Evolutionary conservation across 2,113 vertebrate genomes (phyloP), one percentile per base, ranked within the genome.

Genomic region (Dendropsophus ebraccatus): DNA sequence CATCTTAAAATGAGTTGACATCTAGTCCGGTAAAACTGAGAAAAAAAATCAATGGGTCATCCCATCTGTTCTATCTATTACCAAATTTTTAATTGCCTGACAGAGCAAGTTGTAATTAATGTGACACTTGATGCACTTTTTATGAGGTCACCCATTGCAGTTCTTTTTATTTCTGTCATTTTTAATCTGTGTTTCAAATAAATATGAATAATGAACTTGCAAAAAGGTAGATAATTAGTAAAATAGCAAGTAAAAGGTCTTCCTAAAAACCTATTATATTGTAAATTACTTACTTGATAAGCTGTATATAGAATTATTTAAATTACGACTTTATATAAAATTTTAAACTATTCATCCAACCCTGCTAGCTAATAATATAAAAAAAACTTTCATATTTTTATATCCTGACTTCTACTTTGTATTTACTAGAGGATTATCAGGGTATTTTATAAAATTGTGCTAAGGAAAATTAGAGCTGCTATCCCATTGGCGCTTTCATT

Each of bases 21-120:
- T 75, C 35, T 30, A 75, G 70, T 58, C 54, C 23, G 25, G n/a
- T 75, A 47, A 75, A 84, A 84, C 11, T 47, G 16, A 32, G 47
- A 56, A 60, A 32, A 73, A 58, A 49, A 47, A 60, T 76, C 41
- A 49, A 76, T 76, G 54, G 82, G 73, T 84, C 83, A 84, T 62
- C 54, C 56, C 25, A 65, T 84, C 65, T 47, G 56, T 62, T 65
- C 56, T 84, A 60, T 83, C 69, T 47, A 56, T 41, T 83, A 74
- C 70, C n/a, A 76, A 65, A 72, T 56, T 84, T 84, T 76, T 84
- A 84, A 84, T 84, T 84, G 72, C 83, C 83, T 84, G 73, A 84
- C 83, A 75, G 41, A 84, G 72, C 37, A 35, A 76, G 73, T 28
- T 50, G 25, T 76, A 76, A 84, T 76, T 84, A 84, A 76, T 84